Evolutionary conservation across 2,888 invertebrate genomes (phyloP).

Genomic region (Thumatha senex): DNA sequence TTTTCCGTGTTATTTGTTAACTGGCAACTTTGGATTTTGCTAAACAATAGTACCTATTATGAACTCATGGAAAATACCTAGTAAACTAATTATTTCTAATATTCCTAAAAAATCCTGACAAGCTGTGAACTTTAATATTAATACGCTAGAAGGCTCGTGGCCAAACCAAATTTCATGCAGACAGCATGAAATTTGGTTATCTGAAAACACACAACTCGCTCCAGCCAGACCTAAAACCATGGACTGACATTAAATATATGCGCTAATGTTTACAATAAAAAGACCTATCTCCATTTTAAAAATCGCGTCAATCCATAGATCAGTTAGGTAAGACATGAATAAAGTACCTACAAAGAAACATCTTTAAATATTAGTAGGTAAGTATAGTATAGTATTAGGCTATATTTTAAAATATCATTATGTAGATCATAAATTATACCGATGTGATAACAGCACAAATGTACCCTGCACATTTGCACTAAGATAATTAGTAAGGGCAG

Average conservation of each 20-base stretch:
- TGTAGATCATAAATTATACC: neutral
- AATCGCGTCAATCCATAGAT: too few relatives aligned
- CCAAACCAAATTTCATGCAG: too few relatives aligned
- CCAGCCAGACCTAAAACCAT: too few relatives aligned
- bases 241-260: too few relatives aligned
- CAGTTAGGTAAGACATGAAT: neutral
- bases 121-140: neutral
- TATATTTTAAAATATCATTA: neutral
- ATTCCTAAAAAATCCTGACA: too few relatives aligned
- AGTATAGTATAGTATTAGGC: too few relatives aligned
- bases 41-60: too few relatives aligned
- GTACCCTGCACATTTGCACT: neutral
- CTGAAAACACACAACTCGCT: too few relatives aligned
- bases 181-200: too few relatives aligned
- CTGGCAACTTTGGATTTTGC: too few relatives aligned
- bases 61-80: constrained; percentile 3
- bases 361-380: neutral
- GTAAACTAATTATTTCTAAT: neutral
- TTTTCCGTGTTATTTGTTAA: too few relatives aligned
- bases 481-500: neutral
- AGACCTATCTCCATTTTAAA: neutral
- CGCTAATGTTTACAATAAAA: neutral
- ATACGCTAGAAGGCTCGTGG: too few relatives aligned
- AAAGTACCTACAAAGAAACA: neutral
- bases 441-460: neutral